Conservation (phyloP, 1,140 invertebrate genomes). For the Drosophila pruinosa region DNA sequence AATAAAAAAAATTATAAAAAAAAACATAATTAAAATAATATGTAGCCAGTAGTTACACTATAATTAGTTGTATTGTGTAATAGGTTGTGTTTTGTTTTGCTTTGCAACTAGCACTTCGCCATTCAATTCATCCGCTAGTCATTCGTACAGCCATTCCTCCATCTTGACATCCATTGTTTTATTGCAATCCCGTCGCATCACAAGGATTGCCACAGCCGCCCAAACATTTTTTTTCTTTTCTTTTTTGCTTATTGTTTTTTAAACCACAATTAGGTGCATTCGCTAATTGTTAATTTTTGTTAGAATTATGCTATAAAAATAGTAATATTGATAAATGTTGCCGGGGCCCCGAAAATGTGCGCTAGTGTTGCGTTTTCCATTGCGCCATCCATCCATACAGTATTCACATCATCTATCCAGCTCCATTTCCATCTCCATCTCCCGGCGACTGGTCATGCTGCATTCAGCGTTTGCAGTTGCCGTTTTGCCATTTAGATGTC, state of each 20-base stretch:
- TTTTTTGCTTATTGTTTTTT: constrained; percentile 4
- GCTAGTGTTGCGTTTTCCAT: not conserved
- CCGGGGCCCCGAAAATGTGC: constrained; percentile 20
- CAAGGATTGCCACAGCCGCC: constrained; percentile 2
- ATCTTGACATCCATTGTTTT: not conserved
- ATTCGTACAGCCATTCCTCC: not conserved
- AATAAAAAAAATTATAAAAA: constrained; percentile 9
- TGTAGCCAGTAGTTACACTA: constrained; percentile 16
- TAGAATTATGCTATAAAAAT: constrained; percentile 72
- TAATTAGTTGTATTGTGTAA: constrained; percentile 22
- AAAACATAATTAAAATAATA: constrained; percentile 25
- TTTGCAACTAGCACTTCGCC: constrained; percentile 4
- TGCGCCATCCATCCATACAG: not conserved
- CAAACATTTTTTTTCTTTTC: not conserved
- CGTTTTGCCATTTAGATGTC: not conserved
- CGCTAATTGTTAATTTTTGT: constrained; percentile 52
- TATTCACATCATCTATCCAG: not conserved
- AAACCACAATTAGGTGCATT: constrained; percentile 43
- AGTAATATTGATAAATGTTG: constrained; percentile 70
- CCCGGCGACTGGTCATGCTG: not conserved
- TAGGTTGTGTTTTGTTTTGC: constrained; percentile 15
- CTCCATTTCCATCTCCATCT: not conserved
- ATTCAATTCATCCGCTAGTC: not conserved
- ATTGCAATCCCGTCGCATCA: not conserved
- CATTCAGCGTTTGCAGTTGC: not conserved